These are phyloP conservation scores for Mastomys coucha DNA, from an alignment of 2,113 vertebrate species.

Conservation along the genomic window DNA sequence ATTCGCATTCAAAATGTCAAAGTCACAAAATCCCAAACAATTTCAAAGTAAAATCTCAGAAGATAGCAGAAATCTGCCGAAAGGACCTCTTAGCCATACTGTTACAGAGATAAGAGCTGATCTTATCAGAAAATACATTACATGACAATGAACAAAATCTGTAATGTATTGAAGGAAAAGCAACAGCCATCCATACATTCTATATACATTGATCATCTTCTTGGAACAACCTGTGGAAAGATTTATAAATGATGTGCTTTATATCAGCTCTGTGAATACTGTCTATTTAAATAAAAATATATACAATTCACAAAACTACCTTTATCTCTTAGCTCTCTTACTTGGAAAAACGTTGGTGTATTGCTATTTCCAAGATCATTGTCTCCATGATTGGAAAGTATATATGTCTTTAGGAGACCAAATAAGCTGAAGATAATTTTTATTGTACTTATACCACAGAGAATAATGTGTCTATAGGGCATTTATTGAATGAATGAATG, in stretches of 20 bases:
- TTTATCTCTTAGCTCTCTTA: not conserved
- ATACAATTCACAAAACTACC: not conserved
- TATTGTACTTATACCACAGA: not conserved
- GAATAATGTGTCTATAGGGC: not conserved
- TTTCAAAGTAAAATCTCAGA: not conserved
- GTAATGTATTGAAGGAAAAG: not conserved
- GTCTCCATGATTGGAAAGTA: not conserved
- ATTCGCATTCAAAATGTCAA: not conserved
- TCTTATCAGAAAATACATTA: not conserved
- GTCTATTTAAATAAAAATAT: not conserved
- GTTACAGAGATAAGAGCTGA: not conserved
- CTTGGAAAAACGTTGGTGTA: not conserved
- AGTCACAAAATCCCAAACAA: too few relatives aligned
- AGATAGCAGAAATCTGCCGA: not conserved
- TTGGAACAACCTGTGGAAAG: not conserved
- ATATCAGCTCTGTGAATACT: not conserved
- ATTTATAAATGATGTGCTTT: not conserved
- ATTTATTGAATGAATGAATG: constrained; percentile 34
- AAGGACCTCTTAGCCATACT: not conserved
- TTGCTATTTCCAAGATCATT: not conserved
- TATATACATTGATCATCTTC: not conserved
- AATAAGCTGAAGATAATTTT: not conserved
- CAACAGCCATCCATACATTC: not conserved
- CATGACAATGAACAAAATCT: too few relatives aligned
- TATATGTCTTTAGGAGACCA: not conserved